Evolutionary conservation across 2,888 invertebrate genomes (phyloP).

Genomic region (Coecobrya sp.): DNA sequence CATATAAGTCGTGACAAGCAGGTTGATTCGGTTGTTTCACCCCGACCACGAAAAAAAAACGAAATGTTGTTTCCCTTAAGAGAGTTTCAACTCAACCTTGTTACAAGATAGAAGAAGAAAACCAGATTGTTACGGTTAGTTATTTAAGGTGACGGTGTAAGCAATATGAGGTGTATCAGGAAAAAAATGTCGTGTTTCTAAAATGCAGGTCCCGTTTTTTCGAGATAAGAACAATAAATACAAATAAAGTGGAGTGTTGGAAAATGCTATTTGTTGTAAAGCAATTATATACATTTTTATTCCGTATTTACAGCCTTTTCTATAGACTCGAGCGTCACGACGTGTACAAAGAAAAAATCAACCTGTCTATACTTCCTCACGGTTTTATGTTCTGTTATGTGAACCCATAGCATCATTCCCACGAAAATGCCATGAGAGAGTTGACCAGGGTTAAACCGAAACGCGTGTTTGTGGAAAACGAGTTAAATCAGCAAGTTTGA

Average conservation of each 20-base stretch:
- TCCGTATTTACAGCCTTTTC: not conserved
- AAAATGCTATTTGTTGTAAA: slow-evolving; percentile 8
- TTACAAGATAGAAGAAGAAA: not conserved
- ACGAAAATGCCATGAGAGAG: not conserved
- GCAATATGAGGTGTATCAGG: not conserved
- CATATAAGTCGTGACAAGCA: slow-evolving; percentile 77
- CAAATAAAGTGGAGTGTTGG: not conserved
- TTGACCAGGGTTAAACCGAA: slow-evolving; percentile 20
- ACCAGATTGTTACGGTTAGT: slow-evolving; percentile 25
- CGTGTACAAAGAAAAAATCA: too few relatives aligned
- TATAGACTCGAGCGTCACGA: not conserved
- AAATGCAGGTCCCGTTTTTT: slow-evolving; percentile 43
- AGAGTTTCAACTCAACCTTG: slow-evolving; percentile 13
- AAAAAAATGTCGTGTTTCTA: not conserved
- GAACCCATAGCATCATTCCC: not conserved
- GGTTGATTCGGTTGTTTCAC: slow-evolving; percentile 66
- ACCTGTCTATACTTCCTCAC: slow-evolving; percentile 22
- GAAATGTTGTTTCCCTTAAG: slow-evolving; percentile 23
- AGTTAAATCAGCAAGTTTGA: slow-evolving; percentile 58
- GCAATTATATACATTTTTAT: not conserved
- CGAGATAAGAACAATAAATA: slow-evolving; percentile 64
- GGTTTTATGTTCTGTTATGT: not conserved
- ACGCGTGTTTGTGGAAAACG: slow-evolving; percentile 74
- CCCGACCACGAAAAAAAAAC: slow-evolving; percentile 29
- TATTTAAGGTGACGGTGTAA: not conserved